These are phyloP conservation scores for Apodemia hepburni DNA, from an alignment of 2,888 invertebrate species.

Conservation along the genomic window DNA sequence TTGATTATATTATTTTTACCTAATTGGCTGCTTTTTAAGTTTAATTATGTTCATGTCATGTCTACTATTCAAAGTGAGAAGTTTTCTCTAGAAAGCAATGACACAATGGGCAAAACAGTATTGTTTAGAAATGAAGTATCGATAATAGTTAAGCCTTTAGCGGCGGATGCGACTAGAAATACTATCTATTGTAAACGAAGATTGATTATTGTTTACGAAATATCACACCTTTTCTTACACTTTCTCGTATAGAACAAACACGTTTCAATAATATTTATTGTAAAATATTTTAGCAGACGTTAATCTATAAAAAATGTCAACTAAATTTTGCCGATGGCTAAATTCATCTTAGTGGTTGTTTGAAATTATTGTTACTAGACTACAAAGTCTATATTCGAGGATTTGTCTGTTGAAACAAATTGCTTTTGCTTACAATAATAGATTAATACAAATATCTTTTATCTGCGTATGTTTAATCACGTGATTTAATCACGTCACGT, in stretches of 20 bases:
- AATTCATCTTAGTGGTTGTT: too few relatives aligned
- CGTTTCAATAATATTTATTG: background rate
- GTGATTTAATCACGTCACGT: too few relatives aligned
- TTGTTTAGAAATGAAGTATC: conserved; percentile 54
- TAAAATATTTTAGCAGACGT: background rate
- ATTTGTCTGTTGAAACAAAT: background rate
- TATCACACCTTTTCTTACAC: conserved; percentile 12
- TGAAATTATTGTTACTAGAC: background rate
- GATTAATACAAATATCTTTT: background rate
- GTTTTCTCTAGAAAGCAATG: conserved; percentile 53
- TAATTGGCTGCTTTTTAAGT: too few relatives aligned
- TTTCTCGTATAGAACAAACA: background rate
- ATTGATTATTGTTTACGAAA: conserved; percentile 20
- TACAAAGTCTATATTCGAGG: background rate
- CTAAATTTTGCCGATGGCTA: too few relatives aligned
- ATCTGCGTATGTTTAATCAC: background rate
- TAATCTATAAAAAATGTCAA: too few relatives aligned
- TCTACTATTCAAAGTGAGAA: background rate
- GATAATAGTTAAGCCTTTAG: conserved; percentile 42
- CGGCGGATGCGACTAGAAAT: conserved; percentile 26
- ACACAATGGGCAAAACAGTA: conserved; percentile 52
- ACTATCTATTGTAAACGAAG: conserved; percentile 27
- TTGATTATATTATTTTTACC: too few relatives aligned
- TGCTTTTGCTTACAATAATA: background rate
- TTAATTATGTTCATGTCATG: background rate